These are phyloP conservation scores for Paratrypauchen microcephalus DNA, from an alignment of 2,797 vertebrate genomes.

Conservation along the genomic window DNA sequence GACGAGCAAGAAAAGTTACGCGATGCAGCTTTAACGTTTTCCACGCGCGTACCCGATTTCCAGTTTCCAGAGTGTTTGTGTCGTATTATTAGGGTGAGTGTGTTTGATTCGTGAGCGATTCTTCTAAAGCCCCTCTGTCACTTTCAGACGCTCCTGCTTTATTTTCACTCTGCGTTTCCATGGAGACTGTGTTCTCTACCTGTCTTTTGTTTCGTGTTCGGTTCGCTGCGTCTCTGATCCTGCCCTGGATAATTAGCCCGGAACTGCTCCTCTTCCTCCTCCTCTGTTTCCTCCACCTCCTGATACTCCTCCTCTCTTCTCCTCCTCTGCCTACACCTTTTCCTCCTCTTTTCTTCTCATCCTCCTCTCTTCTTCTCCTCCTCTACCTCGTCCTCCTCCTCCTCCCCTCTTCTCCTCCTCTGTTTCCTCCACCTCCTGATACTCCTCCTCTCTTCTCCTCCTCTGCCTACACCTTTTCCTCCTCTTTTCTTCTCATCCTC, in stretches of 20 bases:
- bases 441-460: neutral
- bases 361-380: neutral
- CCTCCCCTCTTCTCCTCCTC: neutral
- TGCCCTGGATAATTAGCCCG: conserved; percentile 62
- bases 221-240: conserved; percentile 62
- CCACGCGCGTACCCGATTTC: too few species aligned
- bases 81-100: neutral
- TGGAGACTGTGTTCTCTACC: conserved; percentile 58
- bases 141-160: conserved; percentile 23
- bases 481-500: too few species aligned
- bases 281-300: too few species aligned
- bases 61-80: too few species aligned
- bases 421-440: too few species aligned
- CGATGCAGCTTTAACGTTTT: too few species aligned
- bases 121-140: neutral
- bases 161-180: conserved; percentile 57
- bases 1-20: too few species aligned
- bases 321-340: too few species aligned
- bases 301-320: too few species aligned
- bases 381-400: too few species aligned
- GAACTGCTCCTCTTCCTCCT: too few species aligned
- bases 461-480: neutral
- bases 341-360: too few species aligned
- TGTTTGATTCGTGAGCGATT: neutral
- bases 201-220: conserved; percentile 59